Base-by-base conservation (phyloP, 2,888 invertebrate genomes). In the Caenorhabditis japonica region DNA sequence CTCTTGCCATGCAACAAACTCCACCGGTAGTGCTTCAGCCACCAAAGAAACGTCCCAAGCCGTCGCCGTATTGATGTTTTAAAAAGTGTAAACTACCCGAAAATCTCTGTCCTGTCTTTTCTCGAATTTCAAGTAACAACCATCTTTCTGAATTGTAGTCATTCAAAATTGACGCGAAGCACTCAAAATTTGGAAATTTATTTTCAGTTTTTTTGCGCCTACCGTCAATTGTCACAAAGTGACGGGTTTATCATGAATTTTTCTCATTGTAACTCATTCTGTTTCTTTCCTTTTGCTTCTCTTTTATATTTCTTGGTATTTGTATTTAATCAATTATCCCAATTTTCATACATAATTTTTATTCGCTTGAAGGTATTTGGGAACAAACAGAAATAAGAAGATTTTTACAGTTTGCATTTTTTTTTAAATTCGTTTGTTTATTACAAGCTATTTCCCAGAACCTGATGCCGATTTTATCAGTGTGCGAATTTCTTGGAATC, bases 1-100 rank as follows among this genome's bases (percentile, higher is more conserved):
- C 97, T 78, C 92, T 99, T 86, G 97, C 97, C 84, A 97, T 96
- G 80, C 97, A 97, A 91, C 97, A 97, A 91, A 95, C 95, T 89
- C 97, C 97, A 88, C 97, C 97, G 87, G 84, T 89, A 8, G 74
- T 82, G 8, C 55, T 78, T 90, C 97, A 97, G 85, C 97, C 97
- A 87, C 97, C 97, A 78, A 92, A 96, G 87, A 97, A 97, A 89
- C 92, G 94, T 82, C 92, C 93, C 83, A 94, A 94, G 90, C 92
- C 92, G 41, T 72, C 49, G n/a, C 46, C 75, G n/a, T 73, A 66
- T 52, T 72, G 41, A 71, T 33, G 15, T 4, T 4, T 3, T 10
- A 10, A n/a, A 12, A 4, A n/a, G 38, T 38, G 38, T 38, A 15
- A 38, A 38, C 13, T 13, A 12, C 13, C 38, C 38, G 12, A 12